Percentiles rank a stretch among this genome's conserved stretches.
Evolutionary conservation across 2,888 invertebrate genomes (phyloP).

Genomic region (Trachelus tabidus): DNA sequence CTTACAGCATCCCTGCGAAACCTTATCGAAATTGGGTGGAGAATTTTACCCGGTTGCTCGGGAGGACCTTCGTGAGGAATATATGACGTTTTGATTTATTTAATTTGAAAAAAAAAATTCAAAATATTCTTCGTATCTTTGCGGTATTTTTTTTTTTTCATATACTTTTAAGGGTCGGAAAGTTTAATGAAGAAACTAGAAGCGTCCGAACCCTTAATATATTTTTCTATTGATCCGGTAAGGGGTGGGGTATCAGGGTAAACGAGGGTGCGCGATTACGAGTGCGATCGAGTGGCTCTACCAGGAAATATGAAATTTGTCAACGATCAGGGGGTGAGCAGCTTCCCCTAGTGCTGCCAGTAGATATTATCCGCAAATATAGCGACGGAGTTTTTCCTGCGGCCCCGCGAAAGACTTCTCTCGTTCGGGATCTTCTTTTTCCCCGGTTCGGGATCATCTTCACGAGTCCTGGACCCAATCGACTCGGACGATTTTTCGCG

Average conservation of each 20-base stretch:
- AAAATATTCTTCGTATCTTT: neutral
- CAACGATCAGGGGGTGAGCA: neutral
- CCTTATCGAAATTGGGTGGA: neutral
- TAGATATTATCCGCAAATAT: constrained; percentile 60
- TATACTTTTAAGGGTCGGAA: neutral
- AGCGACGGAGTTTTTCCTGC: constrained; percentile 15
- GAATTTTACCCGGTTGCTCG: neutral
- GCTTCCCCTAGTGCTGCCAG: constrained; percentile 40
- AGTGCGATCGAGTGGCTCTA: constrained; percentile 4
- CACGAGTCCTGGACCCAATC: neutral
- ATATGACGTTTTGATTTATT: neutral
- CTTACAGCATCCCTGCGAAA: neutral
- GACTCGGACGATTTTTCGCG: neutral
- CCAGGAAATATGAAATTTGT: constrained; percentile 13
- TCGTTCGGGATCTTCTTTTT: neutral
- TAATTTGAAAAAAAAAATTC: neutral
- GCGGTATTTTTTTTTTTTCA: neutral
- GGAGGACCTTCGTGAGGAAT: neutral
- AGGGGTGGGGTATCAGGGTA: neutral
- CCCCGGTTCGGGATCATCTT: neutral
- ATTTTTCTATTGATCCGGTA: neutral
- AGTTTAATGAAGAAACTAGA: neutral
- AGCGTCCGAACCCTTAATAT: neutral
- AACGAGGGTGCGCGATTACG: neutral
- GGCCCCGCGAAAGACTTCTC: neutral